Conservation (phyloP, 2,888 invertebrate genomes). For the Standfussiana lucernea region DNA sequence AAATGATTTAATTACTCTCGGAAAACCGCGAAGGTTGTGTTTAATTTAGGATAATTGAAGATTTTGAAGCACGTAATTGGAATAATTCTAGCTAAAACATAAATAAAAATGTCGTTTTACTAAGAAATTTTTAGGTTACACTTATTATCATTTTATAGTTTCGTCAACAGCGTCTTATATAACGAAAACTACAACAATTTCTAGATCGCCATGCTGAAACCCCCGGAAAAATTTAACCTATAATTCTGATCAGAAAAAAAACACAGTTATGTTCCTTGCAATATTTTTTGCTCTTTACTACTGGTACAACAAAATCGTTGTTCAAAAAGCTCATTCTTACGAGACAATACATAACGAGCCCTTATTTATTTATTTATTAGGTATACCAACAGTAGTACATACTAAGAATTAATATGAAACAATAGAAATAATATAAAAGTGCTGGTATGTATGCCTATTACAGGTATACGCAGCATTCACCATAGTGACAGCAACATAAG, state of each 20-base stretch:
- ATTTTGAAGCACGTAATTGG: slow-evolving; percentile 24
- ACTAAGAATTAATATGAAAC: too few species aligned
- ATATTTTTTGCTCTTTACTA: not conserved
- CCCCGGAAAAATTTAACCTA: not conserved
- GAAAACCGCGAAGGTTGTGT: slow-evolving; percentile 31
- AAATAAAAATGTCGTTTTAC: not conserved
- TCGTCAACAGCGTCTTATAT: not conserved
- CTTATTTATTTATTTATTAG: too few species aligned
- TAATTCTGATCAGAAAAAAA: not conserved
- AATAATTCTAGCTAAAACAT: slow-evolving; percentile 12
- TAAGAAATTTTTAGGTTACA: not conserved
- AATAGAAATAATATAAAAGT: too few species aligned
- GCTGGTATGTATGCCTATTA: too few species aligned
- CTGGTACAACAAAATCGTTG: not conserved
- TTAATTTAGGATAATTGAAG: slow-evolving; percentile 31
- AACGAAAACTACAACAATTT: not conserved
- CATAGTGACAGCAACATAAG: too few species aligned
- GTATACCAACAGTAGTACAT: too few species aligned
- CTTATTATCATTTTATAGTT: too few species aligned
- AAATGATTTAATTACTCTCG: slow-evolving; percentile 44
- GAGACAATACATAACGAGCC: slow-evolving; percentile 40
- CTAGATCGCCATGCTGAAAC: not conserved
- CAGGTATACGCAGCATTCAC: too few species aligned
- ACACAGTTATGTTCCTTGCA: not conserved
- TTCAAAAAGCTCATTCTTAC: not conserved